Evolutionary conservation across 2,888 invertebrate genomes (phyloP).

Genomic region (Azorinus chamasolen): DNA sequence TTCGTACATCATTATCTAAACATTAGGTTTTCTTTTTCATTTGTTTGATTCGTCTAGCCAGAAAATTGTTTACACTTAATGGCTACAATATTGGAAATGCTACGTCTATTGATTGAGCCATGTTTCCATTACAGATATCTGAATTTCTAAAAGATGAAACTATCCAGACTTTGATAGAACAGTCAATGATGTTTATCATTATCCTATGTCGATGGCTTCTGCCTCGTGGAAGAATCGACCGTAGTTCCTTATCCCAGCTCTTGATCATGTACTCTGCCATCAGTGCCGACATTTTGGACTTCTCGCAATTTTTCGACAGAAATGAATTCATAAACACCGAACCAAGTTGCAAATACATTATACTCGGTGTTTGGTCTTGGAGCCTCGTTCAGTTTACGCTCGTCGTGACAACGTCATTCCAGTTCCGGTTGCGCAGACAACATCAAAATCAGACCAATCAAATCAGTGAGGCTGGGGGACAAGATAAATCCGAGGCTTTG

Average conservation of each 20-base stretch:
- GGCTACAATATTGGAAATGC: no score
- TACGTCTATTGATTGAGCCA: no score
- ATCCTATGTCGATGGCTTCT: slow-evolving; percentile 62
- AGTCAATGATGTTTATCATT: slow-evolving; percentile 63
- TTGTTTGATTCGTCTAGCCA: no score
- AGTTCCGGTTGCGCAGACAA: slow-evolving; percentile 18
- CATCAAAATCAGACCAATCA: neutral
- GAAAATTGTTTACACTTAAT: no score
- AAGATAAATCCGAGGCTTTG: slow-evolving; percentile 43
- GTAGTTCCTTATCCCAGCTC: slow-evolving; percentile 56
- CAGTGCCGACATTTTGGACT: slow-evolving; percentile 62
- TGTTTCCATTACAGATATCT: neutral
- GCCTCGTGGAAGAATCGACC: slow-evolving; percentile 58
- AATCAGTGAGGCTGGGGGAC: slow-evolving; percentile 8
- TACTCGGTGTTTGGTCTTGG: slow-evolving; percentile 56
- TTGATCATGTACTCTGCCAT: slow-evolving; percentile 62
- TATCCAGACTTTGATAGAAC: slow-evolving; percentile 31
- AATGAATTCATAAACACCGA: slow-evolving; percentile 16
- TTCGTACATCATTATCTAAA: no score
- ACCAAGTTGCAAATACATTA: slow-evolving; percentile 15
- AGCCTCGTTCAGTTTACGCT: slow-evolving; percentile 61
- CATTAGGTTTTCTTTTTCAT: no score
- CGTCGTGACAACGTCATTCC: slow-evolving; percentile 55
- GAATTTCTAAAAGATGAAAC: neutral
- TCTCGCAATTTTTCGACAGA: slow-evolving; percentile 51